phyloP scores from a whole-genome alignment of 2,113 vertebrate genomes.

The Catagonus wagneri region DNA sequence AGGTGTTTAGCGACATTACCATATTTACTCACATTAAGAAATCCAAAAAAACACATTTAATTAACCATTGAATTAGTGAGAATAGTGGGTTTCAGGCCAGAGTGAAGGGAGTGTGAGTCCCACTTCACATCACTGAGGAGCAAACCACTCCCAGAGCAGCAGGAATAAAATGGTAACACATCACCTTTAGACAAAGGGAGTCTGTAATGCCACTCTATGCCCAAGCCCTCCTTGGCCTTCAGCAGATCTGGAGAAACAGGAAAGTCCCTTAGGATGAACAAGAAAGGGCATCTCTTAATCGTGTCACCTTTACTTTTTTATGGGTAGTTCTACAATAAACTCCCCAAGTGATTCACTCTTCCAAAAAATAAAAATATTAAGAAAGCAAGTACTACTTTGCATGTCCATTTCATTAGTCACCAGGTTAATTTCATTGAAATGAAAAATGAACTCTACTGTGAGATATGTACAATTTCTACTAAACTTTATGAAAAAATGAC shows the following conservation, averaged over 20 bases:
- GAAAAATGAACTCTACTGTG: background rate
- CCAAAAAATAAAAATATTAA: background rate
- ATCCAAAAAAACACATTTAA: background rate
- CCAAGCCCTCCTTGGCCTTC: fast-evolving
- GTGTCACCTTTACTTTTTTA: background rate
- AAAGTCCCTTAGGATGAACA: background rate
- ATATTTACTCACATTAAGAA: conserved; percentile 8
- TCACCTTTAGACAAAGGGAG: background rate
- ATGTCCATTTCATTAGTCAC: background rate
- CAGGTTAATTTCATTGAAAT: background rate
- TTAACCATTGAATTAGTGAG: background rate
- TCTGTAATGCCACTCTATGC: background rate
- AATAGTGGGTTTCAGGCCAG: background rate
- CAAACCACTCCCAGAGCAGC: background rate
- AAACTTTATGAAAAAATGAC: background rate
- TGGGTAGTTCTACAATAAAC: background rate
- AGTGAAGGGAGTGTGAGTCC: background rate
- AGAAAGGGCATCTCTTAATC: background rate
- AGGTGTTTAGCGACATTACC: background rate
- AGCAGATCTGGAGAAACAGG: background rate
- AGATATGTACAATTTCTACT: background rate
- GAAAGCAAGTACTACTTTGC: background rate
- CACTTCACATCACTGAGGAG: background rate
- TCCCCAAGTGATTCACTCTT: background rate
- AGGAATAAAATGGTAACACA: background rate